phyloP scores from a whole-genome alignment of 1,140 invertebrate genomes.

The Aphaenogaster ashmeadi region DNA sequence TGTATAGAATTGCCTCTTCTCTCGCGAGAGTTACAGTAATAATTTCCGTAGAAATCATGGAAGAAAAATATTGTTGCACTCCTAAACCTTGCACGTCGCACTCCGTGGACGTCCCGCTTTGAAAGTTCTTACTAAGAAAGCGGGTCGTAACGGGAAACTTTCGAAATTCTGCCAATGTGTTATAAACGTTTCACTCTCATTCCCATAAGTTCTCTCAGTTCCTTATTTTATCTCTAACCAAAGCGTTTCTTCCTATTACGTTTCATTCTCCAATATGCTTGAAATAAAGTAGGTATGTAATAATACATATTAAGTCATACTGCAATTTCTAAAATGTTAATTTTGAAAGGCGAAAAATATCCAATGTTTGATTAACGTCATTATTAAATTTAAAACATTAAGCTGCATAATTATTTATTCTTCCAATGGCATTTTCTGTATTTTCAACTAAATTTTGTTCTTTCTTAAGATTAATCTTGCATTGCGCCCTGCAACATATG shows the following conservation, averaged over 20 bases:
- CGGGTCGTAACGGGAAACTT: constrained; percentile 66
- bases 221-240: neutral
- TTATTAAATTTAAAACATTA: neutral
- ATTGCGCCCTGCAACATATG: neutral
- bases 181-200: constrained; percentile 6
- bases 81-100: constrained; percentile 55
- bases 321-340: neutral
- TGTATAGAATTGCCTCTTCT: neutral
- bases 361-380: neutral
- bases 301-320: neutral
- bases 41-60: constrained; percentile 59
- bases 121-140: constrained; percentile 63
- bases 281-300: neutral
- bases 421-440: neutral
- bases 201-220: neutral
- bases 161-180: constrained; percentile 67
- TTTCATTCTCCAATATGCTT: neutral
- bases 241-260: neutral
- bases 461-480: neutral
- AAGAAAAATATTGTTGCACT: constrained; percentile 67
- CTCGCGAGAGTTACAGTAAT: constrained; percentile 48
- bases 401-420: neutral
- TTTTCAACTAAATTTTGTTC: neutral
- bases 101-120: neutral
- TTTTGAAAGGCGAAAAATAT: neutral